phyloP scores from a whole-genome alignment of 2,113 vertebrate species.

The Phylloscopus trochilus region DNA sequence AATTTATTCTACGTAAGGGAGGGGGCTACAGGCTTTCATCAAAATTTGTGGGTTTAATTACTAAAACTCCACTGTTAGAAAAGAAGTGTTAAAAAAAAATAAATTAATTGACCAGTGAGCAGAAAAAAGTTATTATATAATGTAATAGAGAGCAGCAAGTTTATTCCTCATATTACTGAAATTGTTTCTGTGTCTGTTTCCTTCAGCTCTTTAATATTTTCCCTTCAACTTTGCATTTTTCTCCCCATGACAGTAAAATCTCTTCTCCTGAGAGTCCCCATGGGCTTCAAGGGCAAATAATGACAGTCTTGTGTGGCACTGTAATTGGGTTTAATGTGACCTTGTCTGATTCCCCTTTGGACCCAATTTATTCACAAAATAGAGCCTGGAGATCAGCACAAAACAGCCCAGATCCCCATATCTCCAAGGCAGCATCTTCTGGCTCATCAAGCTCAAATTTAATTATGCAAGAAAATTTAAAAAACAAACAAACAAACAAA shows the following conservation, averaged over 20 bases:
- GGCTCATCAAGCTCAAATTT: background rate
- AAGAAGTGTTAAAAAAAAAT: background rate
- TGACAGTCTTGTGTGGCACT: background rate
- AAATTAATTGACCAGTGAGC: background rate
- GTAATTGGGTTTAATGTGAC: background rate
- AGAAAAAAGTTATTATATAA: background rate
- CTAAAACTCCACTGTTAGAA: background rate
- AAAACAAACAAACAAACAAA: no score
- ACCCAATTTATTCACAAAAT: background rate
- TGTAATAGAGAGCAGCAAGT: background rate
- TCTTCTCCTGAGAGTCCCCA: background rate
- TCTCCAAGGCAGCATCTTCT: background rate
- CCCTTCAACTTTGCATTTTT: background rate
- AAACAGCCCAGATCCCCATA: background rate
- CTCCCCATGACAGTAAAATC: background rate
- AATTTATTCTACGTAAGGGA: background rate
- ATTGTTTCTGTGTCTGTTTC: background rate
- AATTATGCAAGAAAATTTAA: background rate
- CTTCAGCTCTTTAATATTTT: background rate
- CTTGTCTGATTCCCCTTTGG: background rate
- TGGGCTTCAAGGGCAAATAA: background rate
- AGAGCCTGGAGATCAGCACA: background rate
- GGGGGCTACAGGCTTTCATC: background rate
- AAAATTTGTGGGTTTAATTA: constrained; percentile 29
- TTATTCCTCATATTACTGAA: background rate